phyloP scores from a whole-genome alignment of 2,888 invertebrate species.

The Tetheella fluctuosa region DNA sequence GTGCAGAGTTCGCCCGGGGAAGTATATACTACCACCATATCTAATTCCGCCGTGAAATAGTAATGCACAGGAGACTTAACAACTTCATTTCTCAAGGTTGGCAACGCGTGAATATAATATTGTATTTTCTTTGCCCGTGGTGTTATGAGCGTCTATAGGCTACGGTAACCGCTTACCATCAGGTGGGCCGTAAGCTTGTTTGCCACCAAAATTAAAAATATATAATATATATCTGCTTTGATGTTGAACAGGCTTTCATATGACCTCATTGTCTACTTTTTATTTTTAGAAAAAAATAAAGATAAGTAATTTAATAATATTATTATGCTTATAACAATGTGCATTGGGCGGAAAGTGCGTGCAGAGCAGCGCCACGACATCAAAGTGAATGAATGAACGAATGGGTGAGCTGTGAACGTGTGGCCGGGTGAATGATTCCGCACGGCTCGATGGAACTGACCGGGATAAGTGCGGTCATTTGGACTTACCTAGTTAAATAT shows the following conservation, averaged over 20 bases:
- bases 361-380: conserved; percentile 56
- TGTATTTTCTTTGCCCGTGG: too few species aligned
- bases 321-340: conserved; percentile 59
- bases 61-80: too few species aligned
- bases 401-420: conserved; percentile 58
- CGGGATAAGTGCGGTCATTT: conserved; percentile 50
- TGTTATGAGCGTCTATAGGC: too few species aligned
- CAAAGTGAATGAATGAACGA: conserved; percentile 70
- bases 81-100: too few species aligned
- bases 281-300: conserved; percentile 17
- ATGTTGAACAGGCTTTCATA: neutral
- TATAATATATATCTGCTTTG: too few species aligned
- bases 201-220: too few species aligned
- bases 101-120: too few species aligned
- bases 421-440: conserved; percentile 70
- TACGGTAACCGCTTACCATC: too few species aligned
- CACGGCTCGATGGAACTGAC: conserved; percentile 67
- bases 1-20: too few species aligned
- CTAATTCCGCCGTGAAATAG: too few species aligned
- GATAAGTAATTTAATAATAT: conserved; percentile 53
- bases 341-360: conserved; percentile 72
- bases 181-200: too few species aligned
- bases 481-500: conserved; percentile 17
- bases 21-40: too few species aligned
- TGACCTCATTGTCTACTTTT: neutral